A percentile compares a stretch with the other conserved stretches of the same genome.
Evolutionary conservation across 1,140 invertebrate species (phyloP).

Genomic region (Medauroidea extradentata): DNA sequence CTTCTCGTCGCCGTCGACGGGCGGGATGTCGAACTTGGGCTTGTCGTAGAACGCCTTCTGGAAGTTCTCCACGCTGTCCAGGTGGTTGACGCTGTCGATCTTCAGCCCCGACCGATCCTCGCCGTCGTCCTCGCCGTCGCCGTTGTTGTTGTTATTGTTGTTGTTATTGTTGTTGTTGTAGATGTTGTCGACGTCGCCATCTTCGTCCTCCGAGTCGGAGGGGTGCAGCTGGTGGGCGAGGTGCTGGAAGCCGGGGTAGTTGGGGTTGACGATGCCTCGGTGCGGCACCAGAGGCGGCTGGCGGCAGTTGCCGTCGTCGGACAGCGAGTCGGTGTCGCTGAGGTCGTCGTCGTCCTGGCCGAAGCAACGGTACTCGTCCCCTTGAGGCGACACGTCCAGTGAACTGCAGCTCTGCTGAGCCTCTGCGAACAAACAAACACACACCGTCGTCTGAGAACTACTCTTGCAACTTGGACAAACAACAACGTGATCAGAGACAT

Average conservation of each 20-base stretch:
- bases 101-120: constrained; percentile 14
- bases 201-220: constrained; percentile 44
- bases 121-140: constrained; percentile 24
- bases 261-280: constrained; percentile 72
- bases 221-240: constrained; percentile 34
- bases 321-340: constrained; percentile 17
- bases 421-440: neutral
- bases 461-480: no score
- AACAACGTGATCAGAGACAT: no score
- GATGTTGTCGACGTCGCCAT: constrained; percentile 37
- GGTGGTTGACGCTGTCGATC: constrained; percentile 50
- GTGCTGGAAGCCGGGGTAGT: constrained; percentile 63
- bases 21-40: constrained; percentile 49
- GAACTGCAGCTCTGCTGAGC: constrained; percentile 19
- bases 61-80: constrained; percentile 48
- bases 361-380: constrained; percentile 22
- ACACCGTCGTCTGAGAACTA: no score
- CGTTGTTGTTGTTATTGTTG: constrained; percentile 28
- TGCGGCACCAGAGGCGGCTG: constrained; percentile 35
- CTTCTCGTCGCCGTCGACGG: neutral
- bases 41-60: constrained; percentile 56
- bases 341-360: constrained; percentile 20
- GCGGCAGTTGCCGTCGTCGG: constrained; percentile 32
- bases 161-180: constrained; percentile 35
- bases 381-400: constrained; percentile 19